Evolutionary conservation across 2,113 vertebrate species (phyloP).

Genomic region (Varanus salvator): DNA sequence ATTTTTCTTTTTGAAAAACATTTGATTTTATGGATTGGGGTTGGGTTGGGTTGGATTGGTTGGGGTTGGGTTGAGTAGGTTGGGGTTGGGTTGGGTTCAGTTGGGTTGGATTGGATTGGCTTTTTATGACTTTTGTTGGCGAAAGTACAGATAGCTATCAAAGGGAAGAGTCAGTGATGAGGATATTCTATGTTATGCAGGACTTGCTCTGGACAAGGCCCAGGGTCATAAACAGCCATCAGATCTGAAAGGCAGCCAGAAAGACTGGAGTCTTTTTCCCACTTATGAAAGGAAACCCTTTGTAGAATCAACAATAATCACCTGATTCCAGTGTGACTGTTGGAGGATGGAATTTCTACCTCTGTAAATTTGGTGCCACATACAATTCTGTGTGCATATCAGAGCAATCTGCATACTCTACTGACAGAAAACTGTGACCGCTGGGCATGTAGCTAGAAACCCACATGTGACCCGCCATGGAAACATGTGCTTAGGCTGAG

Average conservation of each 20-base stretch:
- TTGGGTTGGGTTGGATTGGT: background rate
- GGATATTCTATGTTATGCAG: background rate
- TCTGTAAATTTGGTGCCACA: background rate
- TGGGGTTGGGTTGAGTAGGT: background rate
- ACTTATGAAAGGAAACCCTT: background rate
- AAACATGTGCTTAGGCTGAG: background rate
- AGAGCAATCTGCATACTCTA: background rate
- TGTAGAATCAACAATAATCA: background rate
- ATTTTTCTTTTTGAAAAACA: slow-evolving; percentile 14
- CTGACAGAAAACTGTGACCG: background rate
- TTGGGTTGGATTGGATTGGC: too few species aligned
- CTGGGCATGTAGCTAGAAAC: background rate
- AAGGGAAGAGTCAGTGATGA: background rate
- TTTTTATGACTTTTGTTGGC: slow-evolving; percentile 18
- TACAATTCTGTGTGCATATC: background rate
- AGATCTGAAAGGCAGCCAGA: background rate
- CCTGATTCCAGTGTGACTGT: background rate
- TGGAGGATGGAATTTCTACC: background rate
- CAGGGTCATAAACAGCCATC: background rate
- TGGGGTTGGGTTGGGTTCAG: too few species aligned
- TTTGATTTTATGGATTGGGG: slow-evolving; percentile 9
- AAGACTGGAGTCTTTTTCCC: background rate
- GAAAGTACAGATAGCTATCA: slow-evolving; percentile 12
- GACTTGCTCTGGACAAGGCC: slow-evolving; percentile 4
- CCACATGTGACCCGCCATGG: background rate